Percentiles rank a stretch among this genome's conserved stretches.
phyloP scores from a whole-genome alignment of 2,888 invertebrate species.

The Agrotis ipsilon region DNA sequence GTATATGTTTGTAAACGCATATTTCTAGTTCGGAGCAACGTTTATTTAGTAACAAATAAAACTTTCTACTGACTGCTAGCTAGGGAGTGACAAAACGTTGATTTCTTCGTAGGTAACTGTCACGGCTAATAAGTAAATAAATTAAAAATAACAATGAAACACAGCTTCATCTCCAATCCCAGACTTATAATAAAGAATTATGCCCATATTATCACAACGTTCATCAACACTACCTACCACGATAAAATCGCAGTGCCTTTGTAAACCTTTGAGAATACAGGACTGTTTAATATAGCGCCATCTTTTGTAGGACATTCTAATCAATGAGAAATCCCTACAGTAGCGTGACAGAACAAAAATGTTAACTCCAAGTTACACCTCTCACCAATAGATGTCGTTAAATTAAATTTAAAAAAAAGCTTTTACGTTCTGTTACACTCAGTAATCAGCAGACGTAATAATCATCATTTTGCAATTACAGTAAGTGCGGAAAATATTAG shows the following conservation, averaged over 20 bases:
- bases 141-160: neutral
- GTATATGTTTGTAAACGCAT: too few relatives aligned
- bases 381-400: slow-evolving; percentile 49
- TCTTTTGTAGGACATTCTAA: neutral
- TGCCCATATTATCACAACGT: neutral
- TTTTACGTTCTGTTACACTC: slow-evolving; percentile 60
- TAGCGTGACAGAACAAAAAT: neutral
- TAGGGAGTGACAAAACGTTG: neutral
- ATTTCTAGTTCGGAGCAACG: too few relatives aligned
- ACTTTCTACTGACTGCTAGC: too few relatives aligned
- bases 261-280: neutral
- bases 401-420: slow-evolving; percentile 18
- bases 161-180: neutral
- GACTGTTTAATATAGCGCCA: neutral
- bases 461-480: slow-evolving; percentile 67
- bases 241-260: too few relatives aligned
- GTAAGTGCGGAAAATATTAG: slow-evolving; percentile 58
- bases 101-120: neutral
- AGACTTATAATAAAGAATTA: neutral
- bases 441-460: slow-evolving; percentile 52
- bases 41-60: too few relatives aligned
- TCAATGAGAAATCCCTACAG: too few relatives aligned
- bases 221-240: neutral
- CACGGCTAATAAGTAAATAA: neutral
- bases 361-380: slow-evolving; percentile 3